Evolutionary conservation across 2,888 invertebrate species (phyloP).

Genomic region (Himalopsyche tibetana): DNA sequence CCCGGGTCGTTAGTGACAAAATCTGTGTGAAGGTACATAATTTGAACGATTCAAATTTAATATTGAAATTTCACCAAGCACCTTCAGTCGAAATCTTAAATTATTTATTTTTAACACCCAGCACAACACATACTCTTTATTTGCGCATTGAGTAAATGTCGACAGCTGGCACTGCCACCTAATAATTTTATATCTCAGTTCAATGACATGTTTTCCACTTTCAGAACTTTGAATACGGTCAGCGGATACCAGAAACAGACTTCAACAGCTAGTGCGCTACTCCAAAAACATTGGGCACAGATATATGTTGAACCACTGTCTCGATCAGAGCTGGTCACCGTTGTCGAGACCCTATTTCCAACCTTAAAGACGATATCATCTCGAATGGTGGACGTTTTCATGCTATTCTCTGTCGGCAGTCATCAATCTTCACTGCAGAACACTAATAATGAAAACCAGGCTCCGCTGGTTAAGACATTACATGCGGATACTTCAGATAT

Average conservation of each 20-base stretch:
- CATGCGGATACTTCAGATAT: slow-evolving; percentile 67
- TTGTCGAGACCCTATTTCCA: slow-evolving; percentile 84
- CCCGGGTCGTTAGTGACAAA: no score
- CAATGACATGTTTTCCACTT: slow-evolving; percentile 67
- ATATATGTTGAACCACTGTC: slow-evolving; percentile 89
- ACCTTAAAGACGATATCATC: slow-evolving; percentile 83
- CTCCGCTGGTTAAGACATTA: slow-evolving; percentile 59
- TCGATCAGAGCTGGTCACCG: slow-evolving; percentile 83
- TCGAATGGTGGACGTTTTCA: slow-evolving; percentile 89
- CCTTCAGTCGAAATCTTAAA: no score
- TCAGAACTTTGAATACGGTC: slow-evolving; percentile 78
- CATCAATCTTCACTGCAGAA: slow-evolving; percentile 76
- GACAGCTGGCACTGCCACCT: background rate
- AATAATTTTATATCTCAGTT: background rate
- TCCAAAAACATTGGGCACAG: slow-evolving; percentile 90
- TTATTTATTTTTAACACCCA: no score
- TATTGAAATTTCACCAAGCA: no score
- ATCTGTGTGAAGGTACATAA: no score
- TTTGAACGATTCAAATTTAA: no score
- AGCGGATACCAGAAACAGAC: slow-evolving; percentile 81
- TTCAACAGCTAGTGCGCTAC: slow-evolving; percentile 80
- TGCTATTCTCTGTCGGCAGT: slow-evolving; percentile 85
- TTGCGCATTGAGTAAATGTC: no score
- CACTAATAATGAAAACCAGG: slow-evolving; percentile 68
- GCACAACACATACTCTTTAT: no score